These are phyloP conservation scores for Gryllus longicercus DNA, from an alignment of 2,888 invertebrate genomes.

Conservation along the genomic window DNA sequence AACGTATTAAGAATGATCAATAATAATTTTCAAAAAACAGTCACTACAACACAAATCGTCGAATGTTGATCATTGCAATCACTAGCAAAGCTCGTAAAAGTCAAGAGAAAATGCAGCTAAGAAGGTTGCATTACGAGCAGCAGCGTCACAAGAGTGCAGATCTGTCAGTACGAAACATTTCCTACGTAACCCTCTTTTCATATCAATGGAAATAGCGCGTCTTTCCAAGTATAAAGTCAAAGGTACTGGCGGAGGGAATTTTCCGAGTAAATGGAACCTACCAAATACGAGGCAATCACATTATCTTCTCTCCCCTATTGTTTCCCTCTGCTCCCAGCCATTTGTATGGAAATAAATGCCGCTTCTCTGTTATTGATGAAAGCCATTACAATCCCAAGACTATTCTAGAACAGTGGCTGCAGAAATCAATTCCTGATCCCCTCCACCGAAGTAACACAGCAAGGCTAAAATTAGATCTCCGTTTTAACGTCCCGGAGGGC, in stretches of 20 bases:
- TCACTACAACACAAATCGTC: too few relatives aligned
- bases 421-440: slow-evolving; percentile 7
- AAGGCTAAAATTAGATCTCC: neutral
- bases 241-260: neutral
- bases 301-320: slow-evolving; percentile 4
- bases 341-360: slow-evolving; percentile 17
- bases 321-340: neutral
- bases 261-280: slow-evolving; percentile 1
- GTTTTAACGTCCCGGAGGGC: neutral
- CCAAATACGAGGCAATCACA: slow-evolving; percentile 9
- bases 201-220: neutral
- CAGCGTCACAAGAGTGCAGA: neutral
- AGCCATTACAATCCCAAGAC: slow-evolving; percentile 17
- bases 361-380: slow-evolving; percentile 17
- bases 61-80: too few relatives aligned
- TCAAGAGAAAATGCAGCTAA: too few relatives aligned
- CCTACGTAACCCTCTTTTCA: neutral
- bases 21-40: too few relatives aligned
- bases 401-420: slow-evolving; percentile 17
- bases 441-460: neutral
- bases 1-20: too few relatives aligned
- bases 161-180: neutral
- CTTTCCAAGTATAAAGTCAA: neutral
- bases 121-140: neutral
- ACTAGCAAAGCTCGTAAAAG: too few relatives aligned